These are phyloP conservation scores for Miltochrista miniata DNA, from an alignment of 2,888 invertebrate species.

Conservation along the genomic window DNA sequence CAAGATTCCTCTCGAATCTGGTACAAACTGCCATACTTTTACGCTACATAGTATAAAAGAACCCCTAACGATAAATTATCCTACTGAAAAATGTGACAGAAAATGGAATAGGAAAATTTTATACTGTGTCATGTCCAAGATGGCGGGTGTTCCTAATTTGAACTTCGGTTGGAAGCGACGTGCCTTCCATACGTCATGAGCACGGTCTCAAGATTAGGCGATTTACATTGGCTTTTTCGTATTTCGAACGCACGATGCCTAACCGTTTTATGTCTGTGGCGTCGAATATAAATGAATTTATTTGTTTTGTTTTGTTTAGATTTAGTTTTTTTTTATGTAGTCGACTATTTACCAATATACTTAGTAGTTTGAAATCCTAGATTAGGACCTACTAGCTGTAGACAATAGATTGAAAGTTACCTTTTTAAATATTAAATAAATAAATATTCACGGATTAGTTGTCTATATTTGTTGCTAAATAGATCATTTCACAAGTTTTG, in stretches of 20 bases:
- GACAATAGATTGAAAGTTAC: no score
- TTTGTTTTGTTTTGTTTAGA: slow-evolving; percentile 15
- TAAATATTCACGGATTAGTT: no score
- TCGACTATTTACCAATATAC: no score
- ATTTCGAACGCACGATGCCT: slow-evolving; percentile 66
- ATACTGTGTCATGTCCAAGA: slow-evolving; percentile 57
- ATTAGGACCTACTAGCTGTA: no score
- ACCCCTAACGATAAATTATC: not conserved
- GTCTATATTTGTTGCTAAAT: no score
- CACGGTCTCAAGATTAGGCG: slow-evolving; percentile 80
- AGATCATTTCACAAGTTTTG: no score
- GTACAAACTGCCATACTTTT: slow-evolving; percentile 47
- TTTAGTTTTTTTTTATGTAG: no score
- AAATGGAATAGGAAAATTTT: slow-evolving; percentile 19
- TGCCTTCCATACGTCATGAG: slow-evolving; percentile 80
- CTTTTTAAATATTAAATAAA: no score
- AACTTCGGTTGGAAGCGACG: slow-evolving; percentile 65
- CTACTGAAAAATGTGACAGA: slow-evolving; percentile 8
- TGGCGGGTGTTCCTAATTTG: slow-evolving; percentile 64
- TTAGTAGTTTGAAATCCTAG: no score
- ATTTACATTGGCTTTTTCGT: slow-evolving; percentile 78
- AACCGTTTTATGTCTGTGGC: slow-evolving; percentile 68
- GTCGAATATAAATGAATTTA: slow-evolving; percentile 72
- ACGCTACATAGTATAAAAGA: slow-evolving; percentile 41
- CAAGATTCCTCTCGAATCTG: slow-evolving; percentile 70